These are phyloP conservation scores for Pseudobourletiella spinata DNA, from an alignment of 1,140 invertebrate genomes.

Conservation along the genomic window DNA sequence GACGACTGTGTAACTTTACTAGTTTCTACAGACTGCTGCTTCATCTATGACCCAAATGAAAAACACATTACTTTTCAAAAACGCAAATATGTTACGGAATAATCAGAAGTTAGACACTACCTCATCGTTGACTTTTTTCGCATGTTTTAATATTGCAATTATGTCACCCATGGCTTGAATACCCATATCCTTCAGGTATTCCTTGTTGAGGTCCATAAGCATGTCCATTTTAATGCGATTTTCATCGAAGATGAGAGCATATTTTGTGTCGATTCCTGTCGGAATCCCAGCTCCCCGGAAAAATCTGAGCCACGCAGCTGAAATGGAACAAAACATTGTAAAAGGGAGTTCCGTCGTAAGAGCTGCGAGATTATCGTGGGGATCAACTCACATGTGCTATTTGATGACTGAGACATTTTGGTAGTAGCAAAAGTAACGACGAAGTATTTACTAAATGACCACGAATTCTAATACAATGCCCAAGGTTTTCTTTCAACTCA, in stretches of 20 bases:
- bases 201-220: conserved; percentile 69
- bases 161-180: conserved; percentile 72
- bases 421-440: not conserved
- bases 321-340: not conserved
- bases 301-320: conserved; percentile 63
- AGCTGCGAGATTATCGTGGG: no score
- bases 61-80: no score
- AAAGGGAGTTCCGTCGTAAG: no score
- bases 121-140: conserved; percentile 61
- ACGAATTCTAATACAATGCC: not conserved
- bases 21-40: not conserved
- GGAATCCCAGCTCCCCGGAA: conserved; percentile 69
- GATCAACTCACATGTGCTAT: not conserved
- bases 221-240: conserved; percentile 71
- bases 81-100: no score
- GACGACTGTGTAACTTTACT: not conserved
- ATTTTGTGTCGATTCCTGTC: conserved; percentile 58
- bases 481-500: no score
- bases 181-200: conserved; percentile 72
- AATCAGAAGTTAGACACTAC: no score
- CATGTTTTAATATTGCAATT: conserved; percentile 72
- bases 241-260: conserved; percentile 71
- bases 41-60: not conserved
- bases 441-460: not conserved
- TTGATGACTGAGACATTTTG: not conserved